phyloP scores from a whole-genome alignment of 2,888 invertebrate genomes.

The Patella caerulea region DNA sequence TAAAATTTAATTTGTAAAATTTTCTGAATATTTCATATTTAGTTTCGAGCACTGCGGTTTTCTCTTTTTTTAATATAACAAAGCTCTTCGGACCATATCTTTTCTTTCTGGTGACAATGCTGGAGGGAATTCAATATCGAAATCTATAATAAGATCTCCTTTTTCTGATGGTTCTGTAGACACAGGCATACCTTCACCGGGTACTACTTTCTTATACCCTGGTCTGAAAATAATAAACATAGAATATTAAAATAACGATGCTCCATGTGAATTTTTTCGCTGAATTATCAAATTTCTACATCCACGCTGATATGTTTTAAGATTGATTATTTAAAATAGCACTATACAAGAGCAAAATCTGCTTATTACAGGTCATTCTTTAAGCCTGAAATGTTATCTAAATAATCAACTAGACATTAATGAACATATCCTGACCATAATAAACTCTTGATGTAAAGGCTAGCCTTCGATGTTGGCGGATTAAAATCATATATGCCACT shows the following conservation, averaged over 20 bases:
- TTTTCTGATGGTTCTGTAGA: slow-evolving; percentile 62
- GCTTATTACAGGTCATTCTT: no score
- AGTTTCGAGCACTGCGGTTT: no score
- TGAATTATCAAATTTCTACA: neutral
- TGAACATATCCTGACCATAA: no score
- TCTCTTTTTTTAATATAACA: slow-evolving; percentile 41
- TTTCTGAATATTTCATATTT: no score
- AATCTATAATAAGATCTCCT: slow-evolving; percentile 71
- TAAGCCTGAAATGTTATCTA: no score
- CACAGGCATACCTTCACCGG: slow-evolving; percentile 71
- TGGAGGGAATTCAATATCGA: slow-evolving; percentile 70
- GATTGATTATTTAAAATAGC: no score
- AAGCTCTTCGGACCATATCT: slow-evolving; percentile 63
- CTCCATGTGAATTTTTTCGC: neutral
- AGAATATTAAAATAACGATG: neutral
- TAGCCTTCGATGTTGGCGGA: no score
- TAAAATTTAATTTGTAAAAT: no score
- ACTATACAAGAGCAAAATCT: no score
- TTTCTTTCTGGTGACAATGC: slow-evolving; percentile 68
- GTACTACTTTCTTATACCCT: slow-evolving; percentile 69
- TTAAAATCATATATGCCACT: no score
- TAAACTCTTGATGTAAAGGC: no score
- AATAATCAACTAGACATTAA: no score
- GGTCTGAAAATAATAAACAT: slow-evolving; percentile 60
- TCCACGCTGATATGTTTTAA: neutral